Conservation (phyloP, 2,888 invertebrate genomes). For the Archips crataeganus region DNA sequence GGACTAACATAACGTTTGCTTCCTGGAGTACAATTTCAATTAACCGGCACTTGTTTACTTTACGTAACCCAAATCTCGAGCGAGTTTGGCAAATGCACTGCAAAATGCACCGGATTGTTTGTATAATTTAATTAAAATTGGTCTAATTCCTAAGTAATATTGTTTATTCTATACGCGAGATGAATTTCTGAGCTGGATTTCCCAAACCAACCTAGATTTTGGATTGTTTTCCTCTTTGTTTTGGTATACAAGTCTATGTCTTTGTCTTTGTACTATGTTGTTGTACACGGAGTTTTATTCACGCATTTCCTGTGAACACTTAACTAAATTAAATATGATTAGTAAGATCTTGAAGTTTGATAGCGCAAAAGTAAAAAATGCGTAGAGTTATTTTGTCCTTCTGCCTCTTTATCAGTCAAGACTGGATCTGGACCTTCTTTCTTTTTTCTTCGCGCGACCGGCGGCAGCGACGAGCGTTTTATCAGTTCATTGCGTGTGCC, state of each 20-base stretch:
- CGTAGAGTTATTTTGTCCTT: no score
- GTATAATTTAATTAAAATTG: constrained; percentile 31
- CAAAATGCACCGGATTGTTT: constrained; percentile 27
- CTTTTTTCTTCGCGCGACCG: no score
- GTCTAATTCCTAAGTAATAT: constrained; percentile 26
- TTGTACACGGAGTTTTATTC: no score
- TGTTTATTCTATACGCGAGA: constrained; percentile 24
- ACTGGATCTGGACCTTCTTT: no score
- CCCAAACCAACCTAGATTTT: not conserved
- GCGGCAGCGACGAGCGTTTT: no score
- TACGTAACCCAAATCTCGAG: constrained; percentile 3
- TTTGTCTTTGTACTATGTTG: no score
- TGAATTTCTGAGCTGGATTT: not conserved
- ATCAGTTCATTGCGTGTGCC: no score
- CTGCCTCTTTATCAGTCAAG: no score
- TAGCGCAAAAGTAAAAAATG: no score
- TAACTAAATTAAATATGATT: no score
- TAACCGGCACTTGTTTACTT: not conserved
- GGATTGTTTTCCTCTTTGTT: constrained; percentile 9
- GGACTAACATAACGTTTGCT: not conserved
- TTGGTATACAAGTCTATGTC: not conserved
- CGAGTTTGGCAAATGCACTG: constrained; percentile 18
- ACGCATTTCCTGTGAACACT: no score
- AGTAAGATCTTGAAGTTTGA: no score
- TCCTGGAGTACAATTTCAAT: not conserved